Percentiles rank a stretch among this genome's conserved stretches.
Evolutionary conservation across 2,888 invertebrate species (phyloP).

Genomic region (Pegoplata infirma): DNA sequence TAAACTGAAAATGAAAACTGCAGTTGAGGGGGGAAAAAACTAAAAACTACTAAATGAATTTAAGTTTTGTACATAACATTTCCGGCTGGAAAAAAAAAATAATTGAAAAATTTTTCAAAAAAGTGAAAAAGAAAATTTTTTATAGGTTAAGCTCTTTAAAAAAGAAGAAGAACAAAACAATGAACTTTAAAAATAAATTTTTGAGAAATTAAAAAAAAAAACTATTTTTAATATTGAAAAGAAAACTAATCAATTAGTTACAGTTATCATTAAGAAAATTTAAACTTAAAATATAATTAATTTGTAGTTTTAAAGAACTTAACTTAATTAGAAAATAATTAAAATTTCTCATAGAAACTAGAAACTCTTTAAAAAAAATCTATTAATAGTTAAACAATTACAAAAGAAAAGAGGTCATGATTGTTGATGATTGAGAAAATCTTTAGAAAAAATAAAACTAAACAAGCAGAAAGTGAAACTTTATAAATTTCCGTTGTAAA

Average conservation of each 20-base stretch:
- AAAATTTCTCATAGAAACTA: slow-evolving; percentile 28
- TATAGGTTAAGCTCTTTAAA: background rate
- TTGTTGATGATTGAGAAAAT: background rate
- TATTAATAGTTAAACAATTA: background rate
- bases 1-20: slow-evolving; percentile 5
- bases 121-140: background rate
- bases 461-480: slow-evolving; percentile 21
- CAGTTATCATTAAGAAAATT: slow-evolving; percentile 4
- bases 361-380: background rate
- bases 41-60: background rate
- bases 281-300: slow-evolving; percentile 5
- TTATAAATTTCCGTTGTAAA: slow-evolving; percentile 22
- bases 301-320: background rate
- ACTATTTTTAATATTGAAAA: background rate
- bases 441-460: background rate
- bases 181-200: background rate
- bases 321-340: slow-evolving; percentile 30
- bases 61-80: background rate
- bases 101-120: background rate
- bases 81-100: background rate
- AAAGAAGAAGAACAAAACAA: background rate
- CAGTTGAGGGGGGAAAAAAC: background rate
- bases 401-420: slow-evolving; percentile 28
- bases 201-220: background rate
- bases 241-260: slow-evolving; percentile 32